Percentiles rank a stretch among this genome's conserved stretches.
Evolutionary conservation across 2,888 invertebrate species (phyloP).

Genomic region (Gastracanthus pulcherrimus): DNA sequence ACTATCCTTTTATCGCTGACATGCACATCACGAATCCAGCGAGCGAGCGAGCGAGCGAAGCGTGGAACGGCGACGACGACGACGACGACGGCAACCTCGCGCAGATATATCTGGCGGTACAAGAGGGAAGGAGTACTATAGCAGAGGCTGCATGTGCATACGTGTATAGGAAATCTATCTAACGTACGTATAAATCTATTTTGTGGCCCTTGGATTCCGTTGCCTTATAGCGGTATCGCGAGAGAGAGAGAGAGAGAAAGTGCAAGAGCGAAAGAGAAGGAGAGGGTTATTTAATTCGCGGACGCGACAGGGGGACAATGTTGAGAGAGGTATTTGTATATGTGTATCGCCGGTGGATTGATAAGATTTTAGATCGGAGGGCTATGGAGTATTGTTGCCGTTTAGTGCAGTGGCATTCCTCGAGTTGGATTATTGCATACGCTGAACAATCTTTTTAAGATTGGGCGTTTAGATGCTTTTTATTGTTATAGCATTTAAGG

Average conservation of each 20-base stretch:
- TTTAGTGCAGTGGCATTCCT: neutral
- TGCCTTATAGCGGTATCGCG: slow-evolving; percentile 44
- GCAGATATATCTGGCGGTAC: slow-evolving; percentile 49
- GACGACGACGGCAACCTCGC: neutral
- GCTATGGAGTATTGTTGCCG: neutral
- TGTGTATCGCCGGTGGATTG: neutral
- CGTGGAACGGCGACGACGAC: too few species aligned
- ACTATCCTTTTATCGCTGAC: slow-evolving; percentile 56
- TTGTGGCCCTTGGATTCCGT: slow-evolving; percentile 48
- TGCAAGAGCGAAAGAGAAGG: neutral
- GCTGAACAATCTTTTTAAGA: neutral
- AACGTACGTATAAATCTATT: slow-evolving; percentile 53
- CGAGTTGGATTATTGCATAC: too few species aligned
- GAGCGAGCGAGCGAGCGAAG: slow-evolving; percentile 21
- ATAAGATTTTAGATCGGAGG: slow-evolving; percentile 39
- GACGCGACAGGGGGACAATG: slow-evolving; percentile 21
- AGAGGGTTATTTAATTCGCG: slow-evolving; percentile 41
- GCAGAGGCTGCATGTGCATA: slow-evolving; percentile 50
- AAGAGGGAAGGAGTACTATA: slow-evolving; percentile 21
- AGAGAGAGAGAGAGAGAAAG: neutral
- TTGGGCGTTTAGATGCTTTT: too few species aligned
- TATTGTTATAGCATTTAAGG: too few species aligned
- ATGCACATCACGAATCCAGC: slow-evolving; percentile 57
- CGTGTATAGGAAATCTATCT: slow-evolving; percentile 53
- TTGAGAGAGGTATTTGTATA: slow-evolving; percentile 2